Conservation (phyloP, 2,888 invertebrate species). For the Ctena decussata region DNA sequence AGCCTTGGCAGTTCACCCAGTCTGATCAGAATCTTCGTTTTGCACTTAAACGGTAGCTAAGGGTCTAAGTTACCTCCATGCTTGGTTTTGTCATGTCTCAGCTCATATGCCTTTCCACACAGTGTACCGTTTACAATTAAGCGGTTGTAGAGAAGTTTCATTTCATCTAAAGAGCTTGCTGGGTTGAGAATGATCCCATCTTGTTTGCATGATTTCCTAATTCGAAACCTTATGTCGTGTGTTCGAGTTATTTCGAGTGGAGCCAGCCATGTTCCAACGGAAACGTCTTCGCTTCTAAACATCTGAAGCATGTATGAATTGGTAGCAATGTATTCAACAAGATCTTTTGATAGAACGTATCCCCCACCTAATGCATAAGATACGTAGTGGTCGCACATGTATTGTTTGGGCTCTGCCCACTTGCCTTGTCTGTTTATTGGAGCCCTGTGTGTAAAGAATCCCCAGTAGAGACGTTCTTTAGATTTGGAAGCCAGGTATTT, state of each 20-base stretch:
- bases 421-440: conserved; percentile 93
- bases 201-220: too few relatives aligned
- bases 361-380: conserved; percentile 92
- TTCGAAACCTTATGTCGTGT: too few relatives aligned
- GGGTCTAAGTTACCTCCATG: too few relatives aligned
- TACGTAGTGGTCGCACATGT: conserved; percentile 94
- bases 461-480: conserved; percentile 93
- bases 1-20: too few relatives aligned
- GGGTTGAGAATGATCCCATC: too few relatives aligned
- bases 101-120: too few relatives aligned
- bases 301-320: conserved; percentile 92
- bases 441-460: conserved; percentile 97
- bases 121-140: too few relatives aligned
- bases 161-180: too few relatives aligned
- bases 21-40: too few relatives aligned
- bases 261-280: conserved; percentile 97
- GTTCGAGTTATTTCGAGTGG: conserved; percentile 93
- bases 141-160: too few relatives aligned
- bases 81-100: too few relatives aligned
- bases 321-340: conserved; percentile 93
- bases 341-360: conserved; percentile 94
- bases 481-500: conserved; percentile 90
- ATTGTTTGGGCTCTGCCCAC: conserved; percentile 97
- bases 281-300: conserved; percentile 96
- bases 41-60: too few relatives aligned